Base-by-base conservation (phyloP, 1,140 invertebrate species). In the Diuraphis noxia region DNA sequence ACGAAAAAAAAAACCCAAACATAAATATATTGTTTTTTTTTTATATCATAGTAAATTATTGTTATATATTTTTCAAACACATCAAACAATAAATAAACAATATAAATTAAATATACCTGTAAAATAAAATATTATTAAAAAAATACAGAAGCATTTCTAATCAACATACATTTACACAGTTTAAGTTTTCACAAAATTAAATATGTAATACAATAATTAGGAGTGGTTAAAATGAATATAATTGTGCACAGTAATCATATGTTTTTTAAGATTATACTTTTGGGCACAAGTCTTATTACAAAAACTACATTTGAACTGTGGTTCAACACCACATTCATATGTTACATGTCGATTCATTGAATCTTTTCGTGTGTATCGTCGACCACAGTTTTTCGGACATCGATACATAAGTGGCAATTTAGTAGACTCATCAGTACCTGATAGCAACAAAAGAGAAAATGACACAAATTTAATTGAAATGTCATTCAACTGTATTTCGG, bases 271-370 rank as follows among this genome's bases (percentile, higher is more conserved):
- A 43, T 92, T 92, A 77, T 92, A 90, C 30, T 92, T 92, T 92
- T 94, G 93, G 34, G 94, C 94, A 63, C 94, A 94, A 92, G 94
- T 94, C 92, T 96, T 95, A 43, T 77, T 79, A 93, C 95, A 95
- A 92, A 94, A 94, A 43, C 94, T 94, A 93, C 95, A 95, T 89
- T 94, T 94, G 93, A 95, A 95, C 34, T 95, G 93, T 3, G 95
- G 95, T 56, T 95, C 94, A 92, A 95, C 94, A 17, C 95, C 95
- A 91, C 95, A 95, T 93, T 95, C 95, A 93, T 94, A 94, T 92
- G 93, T 94, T 63, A 89, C 43, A 63, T 93, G 92, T 19, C 91
- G 72, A 10, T 77, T 82, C 49, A 92, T 46, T 40, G 85, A 92
- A n/a, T 94, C 93, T n/a, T 94, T 93, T 93, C 94, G 34, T 40